phyloP scores from a whole-genome alignment of 2,797 vertebrate species.

The Pelobates cultripes region DNA sequence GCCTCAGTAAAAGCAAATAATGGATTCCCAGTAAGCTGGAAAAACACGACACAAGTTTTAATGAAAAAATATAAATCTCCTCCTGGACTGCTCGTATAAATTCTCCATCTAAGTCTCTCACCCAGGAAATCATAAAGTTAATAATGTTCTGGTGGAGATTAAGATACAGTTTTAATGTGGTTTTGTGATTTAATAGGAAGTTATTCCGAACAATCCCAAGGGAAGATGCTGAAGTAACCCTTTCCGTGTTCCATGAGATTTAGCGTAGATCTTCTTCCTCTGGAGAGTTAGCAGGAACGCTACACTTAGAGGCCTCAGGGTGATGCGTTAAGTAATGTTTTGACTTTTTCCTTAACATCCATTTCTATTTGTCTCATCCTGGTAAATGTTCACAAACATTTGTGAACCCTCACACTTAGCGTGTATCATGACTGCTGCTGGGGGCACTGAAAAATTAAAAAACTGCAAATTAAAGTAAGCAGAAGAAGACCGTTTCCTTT shows the following conservation, averaged over 20 bases:
- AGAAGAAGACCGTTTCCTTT: no score
- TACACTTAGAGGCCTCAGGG: background rate
- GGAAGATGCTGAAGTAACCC: background rate
- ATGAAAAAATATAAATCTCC: no score
- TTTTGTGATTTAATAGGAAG: background rate
- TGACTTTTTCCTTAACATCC: background rate
- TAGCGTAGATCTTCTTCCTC: background rate
- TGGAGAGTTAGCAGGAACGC: background rate
- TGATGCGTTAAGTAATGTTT: slow-evolving; percentile 3
- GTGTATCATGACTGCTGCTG: background rate
- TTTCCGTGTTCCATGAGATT: background rate
- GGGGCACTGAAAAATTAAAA: no score
- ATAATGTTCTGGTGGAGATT: background rate
- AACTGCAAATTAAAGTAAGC: background rate
- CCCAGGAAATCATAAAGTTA: no score
- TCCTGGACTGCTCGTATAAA: no score
- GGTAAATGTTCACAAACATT: background rate
- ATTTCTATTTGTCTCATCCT: background rate
- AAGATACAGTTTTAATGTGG: background rate
- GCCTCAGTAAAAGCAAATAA: no score
- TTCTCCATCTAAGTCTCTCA: no score
- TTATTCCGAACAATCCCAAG: background rate
- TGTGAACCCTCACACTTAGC: background rate
- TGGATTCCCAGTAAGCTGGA: no score
- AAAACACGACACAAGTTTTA: no score